Evolutionary conservation across 2,888 invertebrate genomes (phyloP), one percentile per base, ranked within the genome.

Genomic region (Pseudeuparius sepicola): DNA sequence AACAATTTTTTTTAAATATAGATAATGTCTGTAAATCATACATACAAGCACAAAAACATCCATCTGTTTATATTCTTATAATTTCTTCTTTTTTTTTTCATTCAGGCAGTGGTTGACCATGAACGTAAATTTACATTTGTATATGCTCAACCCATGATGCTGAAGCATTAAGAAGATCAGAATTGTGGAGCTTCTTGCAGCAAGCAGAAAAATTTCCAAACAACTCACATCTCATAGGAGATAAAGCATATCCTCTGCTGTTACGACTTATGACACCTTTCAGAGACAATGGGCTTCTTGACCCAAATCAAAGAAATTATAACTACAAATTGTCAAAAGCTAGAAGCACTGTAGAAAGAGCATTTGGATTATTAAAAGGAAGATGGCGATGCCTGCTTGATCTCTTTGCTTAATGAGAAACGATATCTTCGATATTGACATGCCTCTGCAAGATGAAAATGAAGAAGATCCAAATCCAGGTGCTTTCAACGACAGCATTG

Each of bases 271-370:
- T 16, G 14, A 15, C 14, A 4, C 27, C 27, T 4, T 27, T 14
- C 14, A 27, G 12, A 27, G 27, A 27, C 9, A 4, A 27, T 27
- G 27, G 27, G 12, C 27, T 14, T 27, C 14, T 27, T n/a, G 14
- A 13, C n/a, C 14, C 13, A 4, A 12, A n/a, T 4, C 27, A 27
- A 27, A 27, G 9, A 10, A 27, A 27, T 4, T 12, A 11, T 27
- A 27, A 27, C 12, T 27, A 14, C 12, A 27, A 27, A 12, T 15
- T 27, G 4, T 27, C 27, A 27, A 17, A 16, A 9, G 6, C 17
- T 10, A 4, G 18, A 4, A 17, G 15, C 10, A 6, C 11, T 16
- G 18, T 30, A 17, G 2, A 30, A 16, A 15, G 18, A 11, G 30
- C 17, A 4, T 18, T 30, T 30, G 30, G 17, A 4, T 12, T 30